Evolutionary conservation across 2,113 vertebrate species (phyloP), one percentile per base, ranked within the genome.

Genomic region (Rafetus swinhoei): DNA sequence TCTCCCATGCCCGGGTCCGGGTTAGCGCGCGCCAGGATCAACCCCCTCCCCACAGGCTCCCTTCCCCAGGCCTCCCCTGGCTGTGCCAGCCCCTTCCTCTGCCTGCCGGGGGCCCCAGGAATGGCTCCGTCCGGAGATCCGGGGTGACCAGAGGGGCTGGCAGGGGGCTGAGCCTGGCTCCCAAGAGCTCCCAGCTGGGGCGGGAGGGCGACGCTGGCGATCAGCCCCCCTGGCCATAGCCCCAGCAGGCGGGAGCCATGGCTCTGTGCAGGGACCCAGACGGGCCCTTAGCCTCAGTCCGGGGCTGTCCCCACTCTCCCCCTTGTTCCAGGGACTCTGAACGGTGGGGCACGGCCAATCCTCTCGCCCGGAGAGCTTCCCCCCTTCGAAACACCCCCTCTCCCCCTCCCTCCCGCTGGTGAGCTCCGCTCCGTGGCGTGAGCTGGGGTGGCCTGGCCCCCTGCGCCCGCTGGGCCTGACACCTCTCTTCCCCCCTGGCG

Each of bases 401-500:
- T n/a, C n/a, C n/a, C n/a, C n/a, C n/a, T n/a, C n/a, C n/a, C 32
- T 18, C 53, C 12, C 53, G 53, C 53, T 53, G 7, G 53, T 12
- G 53, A 12, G 53, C 7, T 7, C 53, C 7, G 53, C 53, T 53
- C 53, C 53, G 39, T 45, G 39, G 39, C 39, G 39, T 45, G 39
- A 45, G 39, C 39, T 45, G 39, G 39, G 39, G 39, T 45, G 39
- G 39, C 60, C 59, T 84, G 82, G 59, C 15, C 62, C 32, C 16
- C 29, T 18, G 15, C 15, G 0, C 18, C 29, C 11, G 13, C 24
- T 7, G 15, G 77, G 39, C 39, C 77, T 45, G 29, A 94, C 8
- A 0, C 7, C 1, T n/a, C n/a, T n/a, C n/a, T 0, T 8, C 53
- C 13, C 53, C 53, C 53, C 53, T 6, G 53, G 53, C 22, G 77